These are phyloP conservation scores for Zosterops borbonicus DNA, from an alignment of 2,113 vertebrate genomes.

Conservation along the genomic window DNA sequence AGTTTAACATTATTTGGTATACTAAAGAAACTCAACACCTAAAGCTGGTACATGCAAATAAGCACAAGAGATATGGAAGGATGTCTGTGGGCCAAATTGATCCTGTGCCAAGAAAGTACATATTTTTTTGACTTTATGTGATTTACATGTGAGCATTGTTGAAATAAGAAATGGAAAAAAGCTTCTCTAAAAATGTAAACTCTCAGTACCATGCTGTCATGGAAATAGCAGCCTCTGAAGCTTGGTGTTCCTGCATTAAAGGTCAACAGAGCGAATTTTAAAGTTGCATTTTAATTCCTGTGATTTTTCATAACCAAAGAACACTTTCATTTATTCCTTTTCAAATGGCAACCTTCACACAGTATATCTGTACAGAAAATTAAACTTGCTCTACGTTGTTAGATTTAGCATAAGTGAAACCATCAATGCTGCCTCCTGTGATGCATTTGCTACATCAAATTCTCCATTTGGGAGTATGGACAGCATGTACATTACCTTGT, in stretches of 20 bases:
- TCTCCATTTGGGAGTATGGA: slow-evolving; percentile 11
- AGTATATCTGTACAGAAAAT: background rate
- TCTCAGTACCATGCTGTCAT: too few relatives aligned
- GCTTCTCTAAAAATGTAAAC: background rate
- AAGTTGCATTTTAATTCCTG: background rate
- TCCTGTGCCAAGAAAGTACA: background rate
- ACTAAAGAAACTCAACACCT: background rate
- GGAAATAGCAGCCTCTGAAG: background rate
- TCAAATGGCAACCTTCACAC: background rate
- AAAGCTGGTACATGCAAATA: background rate
- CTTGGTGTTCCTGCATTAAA: background rate
- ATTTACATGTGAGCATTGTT: background rate
- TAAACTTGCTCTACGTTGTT: background rate
- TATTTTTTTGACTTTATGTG: background rate
- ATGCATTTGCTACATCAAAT: background rate
- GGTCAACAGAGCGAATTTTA: background rate
- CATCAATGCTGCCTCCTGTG: background rate
- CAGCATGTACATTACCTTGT: slow-evolving; percentile 44
- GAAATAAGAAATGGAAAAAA: background rate
- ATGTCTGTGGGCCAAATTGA: background rate
- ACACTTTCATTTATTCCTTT: background rate
- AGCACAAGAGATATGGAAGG: background rate
- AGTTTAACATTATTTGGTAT: background rate
- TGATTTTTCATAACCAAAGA: background rate
- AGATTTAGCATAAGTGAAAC: background rate